Percentiles rank a stretch among this genome's conserved stretches.
phyloP scores from a whole-genome alignment of 2,888 invertebrate genomes.

The Penaeus monodon region DNA sequence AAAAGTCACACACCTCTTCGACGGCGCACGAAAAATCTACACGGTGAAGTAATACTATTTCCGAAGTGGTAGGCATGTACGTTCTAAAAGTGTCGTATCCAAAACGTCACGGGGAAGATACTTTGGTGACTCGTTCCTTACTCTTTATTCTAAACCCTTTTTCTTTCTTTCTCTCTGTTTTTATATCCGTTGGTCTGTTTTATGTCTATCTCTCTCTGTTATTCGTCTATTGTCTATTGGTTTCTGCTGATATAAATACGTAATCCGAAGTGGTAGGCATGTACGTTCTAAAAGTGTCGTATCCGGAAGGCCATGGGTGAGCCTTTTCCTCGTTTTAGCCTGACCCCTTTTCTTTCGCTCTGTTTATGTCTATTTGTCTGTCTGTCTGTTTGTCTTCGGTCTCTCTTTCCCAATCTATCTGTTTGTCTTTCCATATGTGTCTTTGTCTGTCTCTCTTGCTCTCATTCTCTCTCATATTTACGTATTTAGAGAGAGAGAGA shows the following conservation, averaged over 20 bases:
- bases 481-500: not conserved
- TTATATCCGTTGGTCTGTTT: not conserved
- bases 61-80: too few species aligned
- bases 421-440: not conserved
- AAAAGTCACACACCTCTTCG: too few species aligned
- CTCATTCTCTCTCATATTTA: not conserved
- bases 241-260: not conserved
- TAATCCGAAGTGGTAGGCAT: not conserved
- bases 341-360: not conserved
- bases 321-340: not conserved
- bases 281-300: too few species aligned
- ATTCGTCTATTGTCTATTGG: not conserved
- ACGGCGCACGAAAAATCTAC: too few species aligned
- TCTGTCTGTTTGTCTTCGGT: not conserved
- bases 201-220: not conserved
- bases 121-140: not conserved
- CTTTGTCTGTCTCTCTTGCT: too few species aligned
- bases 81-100: too few species aligned
- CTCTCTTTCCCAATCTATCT: not conserved
- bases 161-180: not conserved
- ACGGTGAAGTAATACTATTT: too few species aligned
- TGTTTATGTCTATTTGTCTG: not conserved
- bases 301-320: too few species aligned
- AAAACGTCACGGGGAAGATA: too few species aligned
- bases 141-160: not conserved